phyloP scores from a whole-genome alignment of 2,888 invertebrate genomes.

The Brachypalpus laphriformis region DNA sequence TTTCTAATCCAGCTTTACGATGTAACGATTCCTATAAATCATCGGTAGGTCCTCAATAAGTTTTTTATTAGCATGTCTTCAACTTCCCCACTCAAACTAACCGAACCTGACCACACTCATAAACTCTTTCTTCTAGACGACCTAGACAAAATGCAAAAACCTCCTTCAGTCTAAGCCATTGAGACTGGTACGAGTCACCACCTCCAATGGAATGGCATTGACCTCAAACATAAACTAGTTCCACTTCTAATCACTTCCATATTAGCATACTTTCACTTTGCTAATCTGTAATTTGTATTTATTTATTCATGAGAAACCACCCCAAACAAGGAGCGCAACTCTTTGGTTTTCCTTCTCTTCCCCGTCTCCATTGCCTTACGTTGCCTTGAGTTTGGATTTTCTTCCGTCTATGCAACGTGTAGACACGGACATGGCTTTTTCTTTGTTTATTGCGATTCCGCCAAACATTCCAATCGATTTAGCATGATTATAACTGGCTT shows the following conservation, averaged over 20 bases:
- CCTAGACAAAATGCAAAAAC: slow-evolving; percentile 36
- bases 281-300: slow-evolving; percentile 59
- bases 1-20: not conserved
- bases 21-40: not conserved
- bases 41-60: slow-evolving; percentile 2
- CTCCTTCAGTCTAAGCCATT: slow-evolving; percentile 11
- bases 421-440: slow-evolving; percentile 26
- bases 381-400: slow-evolving; percentile 33
- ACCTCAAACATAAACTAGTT: slow-evolving; percentile 69
- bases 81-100: slow-evolving; percentile 21
- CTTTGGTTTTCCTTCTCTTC: too few species aligned
- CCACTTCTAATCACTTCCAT: slow-evolving; percentile 60
- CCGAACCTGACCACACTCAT: slow-evolving; percentile 48
- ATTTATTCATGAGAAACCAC: slow-evolving; percentile 61
- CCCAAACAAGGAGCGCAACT: slow-evolving; percentile 22
- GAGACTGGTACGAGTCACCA: slow-evolving; percentile 68
- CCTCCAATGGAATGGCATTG: slow-evolving; percentile 63
- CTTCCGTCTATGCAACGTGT: slow-evolving; percentile 28
- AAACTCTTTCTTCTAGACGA: slow-evolving; percentile 11
- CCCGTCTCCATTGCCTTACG: not conserved
- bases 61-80: slow-evolving; percentile 13
- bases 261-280: slow-evolving; percentile 62
- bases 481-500: slow-evolving; percentile 56
- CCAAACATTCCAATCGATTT: slow-evolving; percentile 68
- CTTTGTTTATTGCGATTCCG: slow-evolving; percentile 62